Evolutionary conservation across 1,140 invertebrate species (phyloP), one percentile per base, ranked within the genome.

Genomic region (Eurytemora carolleeae): DNA sequence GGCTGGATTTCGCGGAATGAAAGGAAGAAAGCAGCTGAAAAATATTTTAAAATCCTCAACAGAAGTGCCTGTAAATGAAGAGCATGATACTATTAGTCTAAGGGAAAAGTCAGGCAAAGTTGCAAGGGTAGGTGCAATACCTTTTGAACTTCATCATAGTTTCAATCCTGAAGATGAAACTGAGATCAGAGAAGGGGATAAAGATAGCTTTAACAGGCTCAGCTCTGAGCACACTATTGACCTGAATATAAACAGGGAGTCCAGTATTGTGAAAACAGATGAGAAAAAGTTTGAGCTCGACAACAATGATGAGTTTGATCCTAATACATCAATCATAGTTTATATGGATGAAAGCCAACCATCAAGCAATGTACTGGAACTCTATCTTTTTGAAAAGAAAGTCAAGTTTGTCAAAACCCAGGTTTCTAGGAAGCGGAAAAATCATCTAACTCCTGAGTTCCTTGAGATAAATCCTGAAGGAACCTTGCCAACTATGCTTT

Each of bases 21-120:
- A 78, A 68, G 72, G 74, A 16, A 74, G 79, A 63, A 80, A 44
- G n/a, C 7, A 44, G n/a, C 7, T 44, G 31, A 44, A 7, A 7
- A 44, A 44, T 44, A n/a, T 12, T 44, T 7, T 7, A 7, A 44
- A 44, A 44, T 12, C n/a, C n/a, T 12, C n/a, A 44, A n/a, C 7
- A n/a, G 31, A 44, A 7, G 7, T n/a, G 7, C 31, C 31, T 44
- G 31, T 7, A 44, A n/a, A 44, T 12, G 31, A 44, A 44, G n/a
- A 44, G 7, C 31, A 44, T 44, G 31, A 44, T n/a, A 44, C 7
- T 44, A 7, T 44, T 44, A n/a, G n/a, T 44, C 31, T 44, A 12
- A n/a, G n/a, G n/a, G 31, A 44, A 12, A 12, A n/a, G 31, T 44
- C 31, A 44, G 31, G n/a, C 7, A 44, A 44, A 7, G n/a, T 44